phyloP scores from a whole-genome alignment of 2,888 invertebrate genomes.

The Pocota personata region DNA sequence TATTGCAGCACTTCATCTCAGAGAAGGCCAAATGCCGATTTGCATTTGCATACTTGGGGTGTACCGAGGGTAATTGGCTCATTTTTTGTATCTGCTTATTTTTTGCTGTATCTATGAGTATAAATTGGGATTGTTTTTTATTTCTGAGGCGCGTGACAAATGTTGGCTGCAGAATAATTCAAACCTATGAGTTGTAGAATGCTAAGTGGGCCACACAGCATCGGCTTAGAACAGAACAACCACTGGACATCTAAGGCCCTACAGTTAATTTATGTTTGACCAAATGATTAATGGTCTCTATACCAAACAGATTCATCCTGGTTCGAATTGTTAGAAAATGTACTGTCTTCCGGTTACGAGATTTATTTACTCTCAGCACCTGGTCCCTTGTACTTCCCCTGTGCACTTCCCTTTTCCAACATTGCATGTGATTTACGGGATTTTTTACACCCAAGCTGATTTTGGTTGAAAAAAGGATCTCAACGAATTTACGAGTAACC shows the following conservation, averaged over 20 bases:
- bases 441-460: slow-evolving; percentile 51
- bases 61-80: slow-evolving; percentile 25
- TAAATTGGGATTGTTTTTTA: slow-evolving; percentile 23
- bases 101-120: neutral
- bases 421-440: slow-evolving; percentile 63
- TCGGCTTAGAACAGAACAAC: neutral
- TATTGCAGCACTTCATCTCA: neutral
- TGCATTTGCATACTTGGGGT: slow-evolving; percentile 50
- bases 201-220: neutral
- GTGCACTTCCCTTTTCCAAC: slow-evolving; percentile 45
- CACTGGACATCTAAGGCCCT: neutral
- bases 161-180: slow-evolving; percentile 57
- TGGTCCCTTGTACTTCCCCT: slow-evolving; percentile 30
- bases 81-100: neutral
- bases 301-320: slow-evolving; percentile 6
- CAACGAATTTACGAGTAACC: neutral
- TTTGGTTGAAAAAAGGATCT: slow-evolving; percentile 10
- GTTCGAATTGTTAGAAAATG: slow-evolving; percentile 42
- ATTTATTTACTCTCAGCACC: slow-evolving; percentile 67
- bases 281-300: slow-evolving; percentile 62
- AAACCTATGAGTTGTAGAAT: neutral
- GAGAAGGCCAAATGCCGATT: neutral
- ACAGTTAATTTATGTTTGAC: neutral
- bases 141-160: slow-evolving; percentile 63
- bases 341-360: slow-evolving; percentile 48